phyloP scores from a whole-genome alignment of 2,797 vertebrate species.

The Sebastes flavidus region DNA sequence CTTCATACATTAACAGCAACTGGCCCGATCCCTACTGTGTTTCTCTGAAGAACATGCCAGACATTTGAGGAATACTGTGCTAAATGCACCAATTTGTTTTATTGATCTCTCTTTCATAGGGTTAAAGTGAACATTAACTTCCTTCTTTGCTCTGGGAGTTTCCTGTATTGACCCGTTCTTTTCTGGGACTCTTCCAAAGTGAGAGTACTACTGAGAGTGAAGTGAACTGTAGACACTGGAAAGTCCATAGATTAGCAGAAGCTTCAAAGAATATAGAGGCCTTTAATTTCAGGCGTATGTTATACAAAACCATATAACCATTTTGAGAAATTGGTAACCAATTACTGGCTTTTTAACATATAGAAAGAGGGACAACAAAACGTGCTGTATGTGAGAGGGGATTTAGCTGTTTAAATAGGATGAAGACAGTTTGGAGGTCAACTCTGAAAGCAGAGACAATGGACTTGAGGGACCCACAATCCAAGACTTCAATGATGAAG shows the following conservation, averaged over 20 bases:
- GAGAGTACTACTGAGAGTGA: background rate
- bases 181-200: slow-evolving; percentile 26
- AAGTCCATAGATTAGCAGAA: slow-evolving; percentile 1
- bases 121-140: slow-evolving; percentile 73
- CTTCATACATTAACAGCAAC: background rate
- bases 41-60: slow-evolving; percentile 25
- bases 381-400: background rate
- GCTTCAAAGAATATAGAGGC: background rate
- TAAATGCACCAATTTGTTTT: slow-evolving; percentile 67
- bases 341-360: background rate
- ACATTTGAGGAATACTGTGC: slow-evolving; percentile 45
- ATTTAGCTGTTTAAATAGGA: background rate
- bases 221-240: slow-evolving; percentile 13
- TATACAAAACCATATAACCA: too few relatives aligned
- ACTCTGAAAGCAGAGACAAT: background rate
- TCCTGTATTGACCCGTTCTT: slow-evolving; percentile 65
- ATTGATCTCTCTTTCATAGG: slow-evolving; percentile 66
- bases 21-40: background rate
- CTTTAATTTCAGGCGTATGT: background rate
- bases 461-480: background rate
- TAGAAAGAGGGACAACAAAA: background rate
- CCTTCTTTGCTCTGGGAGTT: slow-evolving; percentile 62
- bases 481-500: background rate
- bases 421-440: background rate
- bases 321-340: too few relatives aligned